Percentiles rank a stretch among this genome's conserved stretches.
phyloP scores from a whole-genome alignment of 2,888 invertebrate species.

The Corythucha ciliata region DNA sequence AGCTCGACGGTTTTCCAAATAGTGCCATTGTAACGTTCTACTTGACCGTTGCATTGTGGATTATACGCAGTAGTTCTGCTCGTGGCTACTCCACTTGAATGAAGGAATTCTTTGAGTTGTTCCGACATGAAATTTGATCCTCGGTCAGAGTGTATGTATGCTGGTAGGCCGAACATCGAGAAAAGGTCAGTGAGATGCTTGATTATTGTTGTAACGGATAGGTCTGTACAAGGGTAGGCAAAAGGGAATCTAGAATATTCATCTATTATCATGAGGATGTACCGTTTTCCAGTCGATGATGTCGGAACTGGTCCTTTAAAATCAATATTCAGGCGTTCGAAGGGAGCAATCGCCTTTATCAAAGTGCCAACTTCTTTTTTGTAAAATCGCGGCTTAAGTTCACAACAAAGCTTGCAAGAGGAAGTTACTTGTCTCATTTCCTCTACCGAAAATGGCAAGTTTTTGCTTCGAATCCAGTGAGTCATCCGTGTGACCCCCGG shows the following conservation, averaged over 20 bases:
- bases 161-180: not conserved
- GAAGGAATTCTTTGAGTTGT: slow-evolving; percentile 27
- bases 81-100: slow-evolving; percentile 27
- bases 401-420: slow-evolving; percentile 28
- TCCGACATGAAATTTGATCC: not conserved
- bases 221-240: slow-evolving; percentile 19
- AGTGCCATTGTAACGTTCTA: no score
- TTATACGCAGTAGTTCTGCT: slow-evolving; percentile 32
- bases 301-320: slow-evolving; percentile 24
- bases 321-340: slow-evolving; percentile 32
- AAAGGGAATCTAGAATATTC: slow-evolving; percentile 28
- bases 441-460: slow-evolving; percentile 27
- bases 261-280: slow-evolving; percentile 25
- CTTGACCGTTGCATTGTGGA: slow-evolving; percentile 29
- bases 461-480: slow-evolving; percentile 29
- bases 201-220: slow-evolving; percentile 19
- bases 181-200: slow-evolving; percentile 2
- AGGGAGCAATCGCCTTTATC: slow-evolving; percentile 30
- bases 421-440: slow-evolving; percentile 25
- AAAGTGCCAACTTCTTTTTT: slow-evolving; percentile 16
- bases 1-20: slow-evolving; percentile 23
- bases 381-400: slow-evolving; percentile 28
- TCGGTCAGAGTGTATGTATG: slow-evolving; percentile 8
- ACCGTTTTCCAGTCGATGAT: slow-evolving; percentile 5
- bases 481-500: slow-evolving; percentile 29